Conservation (phyloP, 2,888 invertebrate genomes). For the Xiphydria camelus region DNA sequence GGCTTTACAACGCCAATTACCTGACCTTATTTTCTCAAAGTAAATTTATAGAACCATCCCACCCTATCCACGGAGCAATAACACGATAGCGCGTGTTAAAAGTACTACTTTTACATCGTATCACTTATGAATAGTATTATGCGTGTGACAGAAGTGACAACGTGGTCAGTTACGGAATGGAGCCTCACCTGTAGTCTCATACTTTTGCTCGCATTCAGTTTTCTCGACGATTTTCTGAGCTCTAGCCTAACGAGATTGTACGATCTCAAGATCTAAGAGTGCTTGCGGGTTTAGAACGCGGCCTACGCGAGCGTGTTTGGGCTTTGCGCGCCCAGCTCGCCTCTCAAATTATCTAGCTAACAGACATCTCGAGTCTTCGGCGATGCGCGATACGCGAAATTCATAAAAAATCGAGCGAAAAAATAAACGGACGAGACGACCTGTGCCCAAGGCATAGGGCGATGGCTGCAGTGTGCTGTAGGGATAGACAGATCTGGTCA, state of each 20-base stretch:
- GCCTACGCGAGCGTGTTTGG: conserved; percentile 52
- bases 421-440: conserved; percentile 52
- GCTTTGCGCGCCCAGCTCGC: conserved; percentile 58
- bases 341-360: conserved; percentile 36
- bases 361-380: conserved; percentile 35
- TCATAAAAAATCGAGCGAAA: conserved; percentile 45
- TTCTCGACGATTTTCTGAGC: conserved; percentile 45
- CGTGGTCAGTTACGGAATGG: conserved; percentile 43
- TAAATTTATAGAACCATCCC: no score
- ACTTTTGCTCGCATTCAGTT: conserved; percentile 50
- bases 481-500: conserved; percentile 55
- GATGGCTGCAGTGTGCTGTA: conserved; percentile 54
- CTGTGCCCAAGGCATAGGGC: conserved; percentile 48
- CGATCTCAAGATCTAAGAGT: conserved; percentile 27
- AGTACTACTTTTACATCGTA: conserved; percentile 7
- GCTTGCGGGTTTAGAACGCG: conserved; percentile 55
- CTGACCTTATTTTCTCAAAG: no score
- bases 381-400: conserved; percentile 49
- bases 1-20: no score
- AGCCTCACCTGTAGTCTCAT: conserved; percentile 54
- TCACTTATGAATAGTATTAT: conserved; percentile 7
- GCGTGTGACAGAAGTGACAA: conserved; percentile 27
- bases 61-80: no score
- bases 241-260: conserved; percentile 31
- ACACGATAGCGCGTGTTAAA: conserved; percentile 6